phyloP scores from a whole-genome alignment of 1,140 invertebrate species.

The Rhopalosiphum maidis region DNA sequence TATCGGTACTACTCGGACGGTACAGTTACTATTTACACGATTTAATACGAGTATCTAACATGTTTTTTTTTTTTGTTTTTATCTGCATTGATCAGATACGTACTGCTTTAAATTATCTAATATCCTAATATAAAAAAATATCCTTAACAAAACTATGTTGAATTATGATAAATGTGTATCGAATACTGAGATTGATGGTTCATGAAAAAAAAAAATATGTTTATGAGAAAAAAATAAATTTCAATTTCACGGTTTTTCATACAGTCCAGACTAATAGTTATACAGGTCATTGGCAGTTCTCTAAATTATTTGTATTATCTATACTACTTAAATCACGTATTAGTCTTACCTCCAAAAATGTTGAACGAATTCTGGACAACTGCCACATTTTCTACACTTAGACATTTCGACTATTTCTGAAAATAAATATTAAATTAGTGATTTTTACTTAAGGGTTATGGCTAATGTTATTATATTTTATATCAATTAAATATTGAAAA shows the following conservation, averaged over 20 bases:
- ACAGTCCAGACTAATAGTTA: not conserved
- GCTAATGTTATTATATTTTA: not conserved
- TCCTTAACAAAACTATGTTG: not conserved
- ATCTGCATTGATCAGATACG: not conserved
- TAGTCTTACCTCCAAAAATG: constrained; percentile 56
- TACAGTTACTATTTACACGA: constrained; percentile 10
- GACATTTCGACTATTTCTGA: constrained; percentile 21
- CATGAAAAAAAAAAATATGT: not conserved
- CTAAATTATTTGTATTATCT: not conserved
- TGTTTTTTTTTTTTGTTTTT: not conserved
- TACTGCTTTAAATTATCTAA: not conserved
- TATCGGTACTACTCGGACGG: not conserved
- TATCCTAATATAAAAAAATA: not conserved
- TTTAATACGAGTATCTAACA: not conserved
- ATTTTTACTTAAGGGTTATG: not conserved
- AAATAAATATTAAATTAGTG: constrained; percentile 38
- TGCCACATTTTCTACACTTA: constrained; percentile 36
- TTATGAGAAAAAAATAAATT: constrained; percentile 23
- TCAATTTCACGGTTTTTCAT: constrained; percentile 53
- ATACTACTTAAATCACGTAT: not conserved
- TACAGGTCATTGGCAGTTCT: constrained; percentile 55
- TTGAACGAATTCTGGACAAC: constrained; percentile 51
- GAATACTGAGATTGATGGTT: constrained; percentile 43
- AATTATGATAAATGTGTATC: constrained; percentile 47
- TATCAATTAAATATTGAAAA: too few relatives aligned